Evolutionary conservation across 2,888 invertebrate species (phyloP), one percentile per base, ranked within the genome.

Genomic region (Zootermopsis nevadensis): DNA sequence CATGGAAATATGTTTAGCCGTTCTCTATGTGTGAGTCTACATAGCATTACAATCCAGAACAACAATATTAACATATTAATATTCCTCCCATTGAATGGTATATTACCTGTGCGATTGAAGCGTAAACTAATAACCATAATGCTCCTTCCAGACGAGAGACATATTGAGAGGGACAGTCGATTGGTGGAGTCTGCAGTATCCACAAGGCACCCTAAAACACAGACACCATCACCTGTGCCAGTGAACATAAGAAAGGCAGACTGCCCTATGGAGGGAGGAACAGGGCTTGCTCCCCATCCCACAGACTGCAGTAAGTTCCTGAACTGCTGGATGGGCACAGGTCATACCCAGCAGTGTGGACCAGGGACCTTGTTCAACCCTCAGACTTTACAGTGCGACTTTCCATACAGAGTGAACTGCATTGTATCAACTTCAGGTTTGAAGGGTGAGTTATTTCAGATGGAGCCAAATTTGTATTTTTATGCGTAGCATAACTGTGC

Each of bases 361-460:
- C 92, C 92, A 1, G 93, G 93, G 30, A 94, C 94, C 0, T 90
- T 93, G 0, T 94, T 93, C 85, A 93, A 92, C 87, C 90, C 92
- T 0, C 84, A 86, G 2, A 86, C 90, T 69, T 89, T 89, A 74
- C 89, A 90, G 22, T 94, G 94, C 86, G 94, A 94, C 88, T 91
- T 90, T 88, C 92, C 93, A 1, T 87, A 90, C 67, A 92, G 93
- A 82, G 93, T 93, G 0, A 87, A 91, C 77, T 93, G 93, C 77
- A 19, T 42, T 22, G n/a, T 38, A 12, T n/a, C 35, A n/a, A 38
- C 74, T 38, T n/a, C 74, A n/a, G 27, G 33, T 33, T 6, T 42
- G 24, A 24, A 35, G n/a, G 74, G 74, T 74, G 38, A 74, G 74
- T 60, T 7, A n/a, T 7, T 1, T 27, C 7, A n/a, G n/a, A n/a